A percentile compares a stretch with the other conserved stretches of the same genome.
These are phyloP conservation scores for Myotis myotis DNA, from an alignment of 2,797 vertebrate genomes.

Conservation along the genomic window DNA sequence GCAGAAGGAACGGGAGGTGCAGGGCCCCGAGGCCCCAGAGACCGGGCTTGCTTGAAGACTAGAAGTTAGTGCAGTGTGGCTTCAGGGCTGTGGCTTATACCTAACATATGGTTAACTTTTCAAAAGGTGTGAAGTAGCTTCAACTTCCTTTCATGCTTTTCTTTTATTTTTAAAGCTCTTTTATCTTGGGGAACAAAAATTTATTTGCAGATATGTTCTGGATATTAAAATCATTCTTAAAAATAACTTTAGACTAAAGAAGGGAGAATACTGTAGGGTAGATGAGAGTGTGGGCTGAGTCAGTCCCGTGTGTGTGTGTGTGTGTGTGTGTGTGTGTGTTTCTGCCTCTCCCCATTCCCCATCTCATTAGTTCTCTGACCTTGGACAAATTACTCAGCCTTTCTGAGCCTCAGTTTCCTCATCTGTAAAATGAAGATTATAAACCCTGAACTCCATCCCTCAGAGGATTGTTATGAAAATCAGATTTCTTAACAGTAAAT, in stretches of 20 bases:
- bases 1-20: not conserved
- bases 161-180: not conserved
- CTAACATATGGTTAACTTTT: not conserved
- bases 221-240: not conserved
- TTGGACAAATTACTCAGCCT: not conserved
- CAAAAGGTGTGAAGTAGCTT: not conserved
- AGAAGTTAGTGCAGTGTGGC: not conserved
- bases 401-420: conserved; percentile 4
- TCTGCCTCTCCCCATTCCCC: not conserved
- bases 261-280: not conserved
- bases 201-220: not conserved
- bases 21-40: not conserved
- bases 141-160: not conserved
- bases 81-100: not conserved
- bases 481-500: not conserved
- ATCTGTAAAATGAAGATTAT: not conserved
- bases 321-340: not conserved
- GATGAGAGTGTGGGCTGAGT: not conserved
- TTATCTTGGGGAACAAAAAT: not conserved
- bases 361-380: not conserved
- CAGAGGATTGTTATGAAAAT: not conserved
- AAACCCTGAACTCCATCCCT: not conserved
- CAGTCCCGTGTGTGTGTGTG: not conserved
- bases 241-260: not conserved
- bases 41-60: not conserved